Conservation (phyloP, 2,888 invertebrate genomes). For the Drosophila mimica region DNA sequence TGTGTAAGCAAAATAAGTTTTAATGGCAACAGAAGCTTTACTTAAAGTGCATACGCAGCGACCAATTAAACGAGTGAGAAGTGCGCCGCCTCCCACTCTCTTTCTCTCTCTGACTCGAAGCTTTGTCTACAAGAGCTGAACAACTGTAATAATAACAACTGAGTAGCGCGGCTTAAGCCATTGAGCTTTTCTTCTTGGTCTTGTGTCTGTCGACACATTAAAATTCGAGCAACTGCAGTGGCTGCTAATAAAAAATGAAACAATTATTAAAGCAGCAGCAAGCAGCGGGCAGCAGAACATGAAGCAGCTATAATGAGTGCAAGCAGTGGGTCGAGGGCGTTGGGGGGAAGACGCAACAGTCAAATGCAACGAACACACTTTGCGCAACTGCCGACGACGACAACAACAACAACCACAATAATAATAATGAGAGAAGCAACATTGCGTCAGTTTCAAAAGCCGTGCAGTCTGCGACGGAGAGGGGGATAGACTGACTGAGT, state of each 20-base stretch:
- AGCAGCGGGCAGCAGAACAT: conserved; percentile 16
- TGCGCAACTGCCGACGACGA: conserved; percentile 69
- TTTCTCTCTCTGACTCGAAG: background rate
- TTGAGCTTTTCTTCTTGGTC: conserved; percentile 58
- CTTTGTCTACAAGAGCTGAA: conserved; percentile 21
- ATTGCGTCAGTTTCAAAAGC: conserved; percentile 64
- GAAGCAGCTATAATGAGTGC: conserved; percentile 10
- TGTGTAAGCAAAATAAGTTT: conserved; percentile 4
- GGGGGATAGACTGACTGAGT: conserved; percentile 18
- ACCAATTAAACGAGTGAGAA: conserved; percentile 17
- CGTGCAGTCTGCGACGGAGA: conserved; percentile 51
- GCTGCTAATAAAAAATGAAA: conserved; percentile 63
- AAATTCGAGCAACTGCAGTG: conserved; percentile 74
- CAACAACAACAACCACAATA: conserved; percentile 26
- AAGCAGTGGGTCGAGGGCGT: background rate
- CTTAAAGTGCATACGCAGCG: conserved; percentile 47
- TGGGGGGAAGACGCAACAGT: conserved; percentile 6
- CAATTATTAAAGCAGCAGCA: conserved; percentile 53
- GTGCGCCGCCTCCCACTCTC: background rate
- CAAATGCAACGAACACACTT: conserved; percentile 61
- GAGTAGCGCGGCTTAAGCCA: conserved; percentile 20
- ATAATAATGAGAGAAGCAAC: conserved; percentile 10
- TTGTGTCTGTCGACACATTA: conserved; percentile 47
- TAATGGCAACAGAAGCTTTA: conserved; percentile 1
- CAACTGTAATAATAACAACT: conserved; percentile 61